phyloP scores from a whole-genome alignment of 2,888 invertebrate genomes.

The Machimus atricapillus region DNA sequence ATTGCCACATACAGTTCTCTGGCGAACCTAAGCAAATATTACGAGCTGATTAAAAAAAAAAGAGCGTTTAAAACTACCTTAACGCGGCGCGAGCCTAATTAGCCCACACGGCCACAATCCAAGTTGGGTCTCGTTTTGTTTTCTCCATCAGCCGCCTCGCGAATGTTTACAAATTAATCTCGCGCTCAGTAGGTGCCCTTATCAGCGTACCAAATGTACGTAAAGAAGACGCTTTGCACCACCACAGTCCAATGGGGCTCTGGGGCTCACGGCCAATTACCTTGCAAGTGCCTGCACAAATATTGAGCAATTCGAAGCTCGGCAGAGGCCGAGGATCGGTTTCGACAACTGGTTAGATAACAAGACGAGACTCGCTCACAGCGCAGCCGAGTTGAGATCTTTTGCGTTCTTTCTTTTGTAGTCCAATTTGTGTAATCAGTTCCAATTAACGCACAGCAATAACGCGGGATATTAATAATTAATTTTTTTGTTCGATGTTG shows the following conservation, averaged over 20 bases:
- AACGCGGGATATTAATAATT: not conserved
- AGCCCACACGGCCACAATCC: not conserved
- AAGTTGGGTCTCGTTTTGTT: not conserved
- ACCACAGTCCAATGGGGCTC: not conserved
- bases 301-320: constrained; percentile 8
- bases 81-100: not conserved
- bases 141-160: not conserved
- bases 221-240: not conserved
- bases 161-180: constrained; percentile 23
- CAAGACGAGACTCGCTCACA: not conserved
- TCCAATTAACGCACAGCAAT: not conserved
- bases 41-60: not conserved
- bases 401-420: not conserved
- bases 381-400: not conserved
- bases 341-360: not conserved
- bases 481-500: not conserved
- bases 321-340: not conserved
- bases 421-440: not conserved
- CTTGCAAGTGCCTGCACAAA: constrained; percentile 8
- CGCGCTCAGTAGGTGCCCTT: not conserved
- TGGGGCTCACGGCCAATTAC: constrained; percentile 7
- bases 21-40: not conserved
- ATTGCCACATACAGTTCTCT: not conserved
- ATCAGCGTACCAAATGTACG: not conserved
- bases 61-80: not conserved